Evolutionary conservation across 1,140 invertebrate genomes (phyloP).

Genomic region (Pseudachorutes palmiensis): DNA sequence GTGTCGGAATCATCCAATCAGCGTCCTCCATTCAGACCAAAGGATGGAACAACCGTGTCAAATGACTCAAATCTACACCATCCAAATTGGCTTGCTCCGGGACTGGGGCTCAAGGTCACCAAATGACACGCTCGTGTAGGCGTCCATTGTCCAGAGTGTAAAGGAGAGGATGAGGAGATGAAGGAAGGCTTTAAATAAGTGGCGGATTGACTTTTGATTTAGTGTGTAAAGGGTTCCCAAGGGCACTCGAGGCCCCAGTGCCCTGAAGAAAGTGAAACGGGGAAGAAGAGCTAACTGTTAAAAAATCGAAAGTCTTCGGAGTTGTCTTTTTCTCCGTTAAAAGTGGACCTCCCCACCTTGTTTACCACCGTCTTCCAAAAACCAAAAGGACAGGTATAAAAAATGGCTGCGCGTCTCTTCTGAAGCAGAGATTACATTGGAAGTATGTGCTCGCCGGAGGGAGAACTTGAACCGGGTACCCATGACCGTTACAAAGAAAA

Average conservation of each 20-base stretch:
- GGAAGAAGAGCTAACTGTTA: conserved; percentile 19
- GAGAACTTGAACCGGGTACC: conserved; percentile 37
- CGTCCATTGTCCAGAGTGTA: conserved; percentile 25
- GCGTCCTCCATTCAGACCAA: neutral
- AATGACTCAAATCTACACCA: neutral
- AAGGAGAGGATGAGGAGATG: no score
- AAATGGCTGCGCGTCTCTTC: neutral
- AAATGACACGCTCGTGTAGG: conserved; percentile 36
- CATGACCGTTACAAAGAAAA: conserved; percentile 36
- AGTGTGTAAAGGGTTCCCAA: neutral
- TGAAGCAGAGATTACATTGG: neutral
- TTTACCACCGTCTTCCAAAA: neutral
- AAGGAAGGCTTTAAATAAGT: neutral
- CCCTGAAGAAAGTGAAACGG: conserved; percentile 26
- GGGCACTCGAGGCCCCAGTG: neutral
- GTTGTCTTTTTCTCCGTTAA: conserved; percentile 14
- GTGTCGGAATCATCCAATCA: neutral
- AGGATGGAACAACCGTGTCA: neutral
- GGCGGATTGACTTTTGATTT: neutral
- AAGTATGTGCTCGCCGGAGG: conserved; percentile 30
- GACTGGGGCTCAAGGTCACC: no score
- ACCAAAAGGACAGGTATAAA: conserved; percentile 1
- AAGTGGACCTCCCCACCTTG: neutral
- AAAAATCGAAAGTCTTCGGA: conserved; percentile 21
- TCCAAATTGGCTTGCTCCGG: conserved; percentile 8